phyloP scores from a whole-genome alignment of 2,797 vertebrate genomes.

The Chloroceryle amazona region DNA sequence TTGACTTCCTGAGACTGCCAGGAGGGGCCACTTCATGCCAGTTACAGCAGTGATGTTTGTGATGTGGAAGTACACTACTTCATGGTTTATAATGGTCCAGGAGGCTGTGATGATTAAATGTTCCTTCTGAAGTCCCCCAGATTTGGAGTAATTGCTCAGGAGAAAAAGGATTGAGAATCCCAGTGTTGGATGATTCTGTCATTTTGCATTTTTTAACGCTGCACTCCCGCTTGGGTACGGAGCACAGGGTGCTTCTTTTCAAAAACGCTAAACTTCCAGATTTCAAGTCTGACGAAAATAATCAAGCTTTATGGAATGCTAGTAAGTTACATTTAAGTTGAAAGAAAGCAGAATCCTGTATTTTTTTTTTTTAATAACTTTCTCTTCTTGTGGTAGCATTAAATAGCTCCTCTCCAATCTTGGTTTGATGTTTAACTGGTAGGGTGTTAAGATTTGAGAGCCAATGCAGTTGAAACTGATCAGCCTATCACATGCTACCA shows the following conservation, averaged over 20 bases:
- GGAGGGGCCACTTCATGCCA: background rate
- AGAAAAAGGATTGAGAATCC: background rate
- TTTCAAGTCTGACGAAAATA: background rate
- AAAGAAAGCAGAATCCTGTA: background rate
- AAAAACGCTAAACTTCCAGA: background rate
- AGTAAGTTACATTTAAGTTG: background rate
- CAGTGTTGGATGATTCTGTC: background rate
- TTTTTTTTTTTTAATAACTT: background rate
- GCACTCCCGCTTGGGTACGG: background rate
- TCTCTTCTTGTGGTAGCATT: background rate
- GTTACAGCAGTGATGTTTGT: background rate
- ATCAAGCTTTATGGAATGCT: background rate
- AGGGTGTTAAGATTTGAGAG: background rate
- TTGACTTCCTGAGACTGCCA: constrained; percentile 28
- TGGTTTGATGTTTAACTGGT: background rate
- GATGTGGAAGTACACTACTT: background rate
- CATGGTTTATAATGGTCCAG: background rate
- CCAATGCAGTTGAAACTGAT: background rate
- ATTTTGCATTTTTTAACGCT: background rate
- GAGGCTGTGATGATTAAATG: background rate
- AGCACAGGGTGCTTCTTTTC: background rate
- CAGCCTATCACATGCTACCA: background rate
- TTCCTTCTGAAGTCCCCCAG: background rate
- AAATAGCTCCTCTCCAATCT: background rate
- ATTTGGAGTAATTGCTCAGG: background rate